Conservation (phyloP, 2,113 vertebrate genomes). For the Poecile atricapillus region DNA sequence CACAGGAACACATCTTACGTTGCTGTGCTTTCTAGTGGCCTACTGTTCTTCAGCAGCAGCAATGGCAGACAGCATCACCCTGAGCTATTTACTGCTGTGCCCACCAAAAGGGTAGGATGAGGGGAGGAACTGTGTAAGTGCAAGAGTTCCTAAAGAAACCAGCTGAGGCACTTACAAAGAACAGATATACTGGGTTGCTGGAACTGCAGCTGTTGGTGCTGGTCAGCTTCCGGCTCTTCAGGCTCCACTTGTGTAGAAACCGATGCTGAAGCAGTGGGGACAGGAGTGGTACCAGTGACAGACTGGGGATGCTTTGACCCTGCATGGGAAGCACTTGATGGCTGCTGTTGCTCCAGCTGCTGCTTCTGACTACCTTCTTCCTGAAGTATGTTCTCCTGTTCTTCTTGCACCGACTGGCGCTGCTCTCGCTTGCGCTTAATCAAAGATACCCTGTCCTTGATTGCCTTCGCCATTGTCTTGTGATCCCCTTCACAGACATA, state of each 20-base stretch:
- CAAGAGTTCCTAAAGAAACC: not conserved
- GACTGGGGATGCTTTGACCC: conserved; percentile 65
- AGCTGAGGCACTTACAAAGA: conserved; percentile 80
- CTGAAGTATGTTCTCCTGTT: conserved; percentile 89
- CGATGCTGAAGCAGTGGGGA: conserved; percentile 66
- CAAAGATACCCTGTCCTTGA: conserved; percentile 96
- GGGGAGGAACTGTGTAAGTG: not conserved
- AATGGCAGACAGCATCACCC: not conserved
- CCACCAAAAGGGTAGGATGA: not conserved
- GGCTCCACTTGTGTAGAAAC: conserved; percentile 82
- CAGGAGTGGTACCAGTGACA: conserved; percentile 40
- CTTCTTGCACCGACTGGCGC: conserved; percentile 89
- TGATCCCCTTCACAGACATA: conserved; percentile 98
- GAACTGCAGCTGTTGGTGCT: conserved; percentile 87
- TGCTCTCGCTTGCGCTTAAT: conserved; percentile 94
- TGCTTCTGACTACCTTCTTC: conserved; percentile 80
- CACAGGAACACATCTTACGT: not conserved
- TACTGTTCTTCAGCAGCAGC: not conserved
- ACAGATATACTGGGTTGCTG: conserved; percentile 81
- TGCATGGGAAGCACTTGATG: conserved; percentile 64
- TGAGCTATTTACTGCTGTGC: not conserved
- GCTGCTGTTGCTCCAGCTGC: conserved; percentile 73
- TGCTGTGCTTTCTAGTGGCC: not conserved
- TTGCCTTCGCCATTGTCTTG: conserved; percentile 99
- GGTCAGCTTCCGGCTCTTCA: conserved; percentile 89